Evolutionary conservation across 2,888 invertebrate species (phyloP).

Genomic region (Willowsia nigromaculata): DNA sequence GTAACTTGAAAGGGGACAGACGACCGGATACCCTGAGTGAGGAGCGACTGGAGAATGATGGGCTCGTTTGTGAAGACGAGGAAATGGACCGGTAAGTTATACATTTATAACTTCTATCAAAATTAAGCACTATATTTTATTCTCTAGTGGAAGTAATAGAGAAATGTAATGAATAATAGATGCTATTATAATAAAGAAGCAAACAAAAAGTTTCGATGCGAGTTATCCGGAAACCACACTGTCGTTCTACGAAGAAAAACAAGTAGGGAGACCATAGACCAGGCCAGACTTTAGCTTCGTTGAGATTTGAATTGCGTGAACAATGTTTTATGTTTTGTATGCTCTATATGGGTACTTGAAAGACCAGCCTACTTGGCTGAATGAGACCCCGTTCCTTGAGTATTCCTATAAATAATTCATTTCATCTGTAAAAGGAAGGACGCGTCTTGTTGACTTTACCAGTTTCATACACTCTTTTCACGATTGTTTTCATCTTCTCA

Average conservation of each 20-base stretch:
- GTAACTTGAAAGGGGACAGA: constrained; percentile 74
- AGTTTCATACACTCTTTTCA: neutral
- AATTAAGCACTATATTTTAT: too few relatives aligned
- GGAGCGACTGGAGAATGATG: constrained; percentile 77
- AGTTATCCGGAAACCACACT: constrained; percentile 26
- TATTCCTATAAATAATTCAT: neutral
- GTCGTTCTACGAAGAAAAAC: neutral
- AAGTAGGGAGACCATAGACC: neutral
- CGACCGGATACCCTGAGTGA: constrained; percentile 78
- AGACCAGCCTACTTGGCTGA: too few relatives aligned
- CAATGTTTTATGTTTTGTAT: too few relatives aligned
- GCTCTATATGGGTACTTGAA: too few relatives aligned
- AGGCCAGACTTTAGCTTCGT: too few relatives aligned
- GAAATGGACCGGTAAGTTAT: constrained; percentile 74
- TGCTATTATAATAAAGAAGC: too few relatives aligned
- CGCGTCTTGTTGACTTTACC: neutral
- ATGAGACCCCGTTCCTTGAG: neutral
- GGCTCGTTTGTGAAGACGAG: constrained; percentile 76
- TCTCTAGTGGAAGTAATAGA: too few relatives aligned
- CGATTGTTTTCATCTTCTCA: neutral
- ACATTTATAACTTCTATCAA: neutral
- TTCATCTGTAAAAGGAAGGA: constrained; percentile 41
- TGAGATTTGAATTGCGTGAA: too few relatives aligned
- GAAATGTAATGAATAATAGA: too few relatives aligned
- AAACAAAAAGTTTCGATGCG: neutral